Conservation (phyloP, 2,113 vertebrate species). For the Nanorana parkeri region DNA sequence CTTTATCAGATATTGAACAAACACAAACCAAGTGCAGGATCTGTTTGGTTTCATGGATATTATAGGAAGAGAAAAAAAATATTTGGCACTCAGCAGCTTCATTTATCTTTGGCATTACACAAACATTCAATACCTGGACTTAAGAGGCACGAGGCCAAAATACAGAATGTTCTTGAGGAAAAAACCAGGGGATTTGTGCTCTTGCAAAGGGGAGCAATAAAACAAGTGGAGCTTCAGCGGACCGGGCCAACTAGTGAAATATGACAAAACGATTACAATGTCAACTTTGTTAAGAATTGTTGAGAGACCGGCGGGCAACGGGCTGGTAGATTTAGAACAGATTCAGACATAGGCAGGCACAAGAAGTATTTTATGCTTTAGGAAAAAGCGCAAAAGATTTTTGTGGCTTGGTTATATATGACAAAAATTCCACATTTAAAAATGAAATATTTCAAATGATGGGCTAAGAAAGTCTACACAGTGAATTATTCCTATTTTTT, state of each 20-base stretch:
- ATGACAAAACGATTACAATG: conserved; percentile 41
- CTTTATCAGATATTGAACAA: too few relatives aligned
- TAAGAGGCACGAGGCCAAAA: conserved; percentile 25
- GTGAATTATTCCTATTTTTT: too few relatives aligned
- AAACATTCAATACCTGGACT: conserved; percentile 36
- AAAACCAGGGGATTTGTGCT: conserved; percentile 38
- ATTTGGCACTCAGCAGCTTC: conserved; percentile 3
- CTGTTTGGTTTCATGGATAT: neutral
- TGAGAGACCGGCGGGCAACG: neutral
- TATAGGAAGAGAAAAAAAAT: neutral
- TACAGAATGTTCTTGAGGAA: conserved; percentile 39
- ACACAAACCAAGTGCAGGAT: neutral
- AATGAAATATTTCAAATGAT: too few relatives aligned
- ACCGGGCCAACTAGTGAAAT: conserved; percentile 21
- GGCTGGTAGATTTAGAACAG: conserved; percentile 7
- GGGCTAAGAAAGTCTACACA: too few relatives aligned
- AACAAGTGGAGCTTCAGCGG: neutral
- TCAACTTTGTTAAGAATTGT: conserved; percentile 35
- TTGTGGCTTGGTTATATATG: too few relatives aligned
- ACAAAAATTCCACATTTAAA: too few relatives aligned
- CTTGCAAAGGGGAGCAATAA: conserved; percentile 37
- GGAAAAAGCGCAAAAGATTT: too few relatives aligned
- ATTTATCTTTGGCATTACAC: conserved; percentile 32
- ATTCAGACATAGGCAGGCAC: neutral
- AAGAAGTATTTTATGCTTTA: neutral